A percentile compares a stretch with the other conserved stretches of the same genome.
phyloP scores from a whole-genome alignment of 1,140 invertebrate genomes.

The Leptonema lineaticorne region DNA sequence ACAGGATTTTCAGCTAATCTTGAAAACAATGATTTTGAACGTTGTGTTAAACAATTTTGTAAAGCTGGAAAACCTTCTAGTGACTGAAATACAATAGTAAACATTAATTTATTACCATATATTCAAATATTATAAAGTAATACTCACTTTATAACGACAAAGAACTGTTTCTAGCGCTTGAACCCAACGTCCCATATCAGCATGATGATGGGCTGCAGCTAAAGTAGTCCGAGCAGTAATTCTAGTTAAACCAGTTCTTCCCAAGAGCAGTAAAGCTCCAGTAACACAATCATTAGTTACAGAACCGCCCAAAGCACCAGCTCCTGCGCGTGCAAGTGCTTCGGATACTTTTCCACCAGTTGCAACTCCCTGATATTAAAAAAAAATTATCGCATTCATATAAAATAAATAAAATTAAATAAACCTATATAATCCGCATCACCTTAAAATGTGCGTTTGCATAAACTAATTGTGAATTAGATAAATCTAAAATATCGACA shows the following conservation, averaged over 20 bases:
- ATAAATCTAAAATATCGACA: conserved; percentile 80
- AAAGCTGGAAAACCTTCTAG: conserved; percentile 31
- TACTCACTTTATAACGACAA: conserved; percentile 36
- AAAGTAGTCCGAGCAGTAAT: conserved; percentile 82
- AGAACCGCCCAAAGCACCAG: conserved; percentile 70
- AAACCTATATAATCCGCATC: conserved; percentile 22
- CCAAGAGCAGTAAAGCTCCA: conserved; percentile 81
- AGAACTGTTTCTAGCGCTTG: conserved; percentile 54
- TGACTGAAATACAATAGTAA: conserved; percentile 33
- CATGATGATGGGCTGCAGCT: conserved; percentile 71
- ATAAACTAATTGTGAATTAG: conserved; percentile 84
- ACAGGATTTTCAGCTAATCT: conserved; percentile 32
- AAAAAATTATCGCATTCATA: conserved; percentile 13
- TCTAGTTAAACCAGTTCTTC: conserved; percentile 77
- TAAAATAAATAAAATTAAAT: conserved; percentile 1
- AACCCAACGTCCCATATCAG: conserved; percentile 65
- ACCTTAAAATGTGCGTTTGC: conserved; percentile 90
- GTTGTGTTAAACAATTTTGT: conserved; percentile 33
- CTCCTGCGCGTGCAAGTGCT: conserved; percentile 57
- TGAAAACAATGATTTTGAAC: conserved; percentile 32
- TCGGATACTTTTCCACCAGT: conserved; percentile 66
- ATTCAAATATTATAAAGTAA: too few relatives aligned
- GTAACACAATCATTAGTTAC: conserved; percentile 76
- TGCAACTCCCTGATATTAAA: conserved; percentile 66
- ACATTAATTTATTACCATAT: neutral